Base-by-base conservation (phyloP, 2,888 invertebrate genomes). In the Morinoia aosen region DNA sequence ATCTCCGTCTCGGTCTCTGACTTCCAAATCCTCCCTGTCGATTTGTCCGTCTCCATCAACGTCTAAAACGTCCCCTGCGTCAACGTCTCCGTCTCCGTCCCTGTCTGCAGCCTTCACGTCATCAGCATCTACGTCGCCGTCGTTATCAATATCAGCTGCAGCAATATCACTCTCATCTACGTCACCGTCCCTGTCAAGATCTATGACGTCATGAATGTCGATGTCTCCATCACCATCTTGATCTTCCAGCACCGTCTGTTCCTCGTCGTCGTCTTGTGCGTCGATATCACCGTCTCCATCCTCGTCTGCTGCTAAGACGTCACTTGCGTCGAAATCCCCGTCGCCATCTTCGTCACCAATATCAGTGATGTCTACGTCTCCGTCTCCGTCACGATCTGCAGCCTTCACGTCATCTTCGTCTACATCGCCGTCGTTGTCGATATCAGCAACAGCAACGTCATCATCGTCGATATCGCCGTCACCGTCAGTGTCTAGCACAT, bases 381-480 rank as follows among this genome's bases (percentile, higher is more conserved):
- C 95, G 90, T 96, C 95, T 88, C 96, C 95, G 93, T 96, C 95
- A 76, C 96, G 96, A 95, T 96, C 95, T 25, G 95, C 96, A 14
- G 96, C 96, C 25, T 56, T 88, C 33, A 96, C 91, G 40, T 96
- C 96, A n/a, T 91, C 88, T 8, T 39, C 94, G 76, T 96, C 96
- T 76, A 95, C 96, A 56, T 96, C 96, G 88, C 96, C 96, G 95
- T 96, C 96, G 91, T 96, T 96, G 96, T 96, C 95, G 40, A 96
- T 95, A 93, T 96, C 96, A 88, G 96, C 96, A 88, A 95, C 96
- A 76, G 94, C 95, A 95, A 97, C 88, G 96, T 96, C 97, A 96
- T 96, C 96, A 95, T 96, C 96, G 96, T 97, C 96, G 58, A 95
- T 96, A 94, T 95, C 96, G 90, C 96, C 96, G 95, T 97, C 96